Base-by-base conservation (phyloP, 1,140 invertebrate species). In the Laupala kohalensis region DNA sequence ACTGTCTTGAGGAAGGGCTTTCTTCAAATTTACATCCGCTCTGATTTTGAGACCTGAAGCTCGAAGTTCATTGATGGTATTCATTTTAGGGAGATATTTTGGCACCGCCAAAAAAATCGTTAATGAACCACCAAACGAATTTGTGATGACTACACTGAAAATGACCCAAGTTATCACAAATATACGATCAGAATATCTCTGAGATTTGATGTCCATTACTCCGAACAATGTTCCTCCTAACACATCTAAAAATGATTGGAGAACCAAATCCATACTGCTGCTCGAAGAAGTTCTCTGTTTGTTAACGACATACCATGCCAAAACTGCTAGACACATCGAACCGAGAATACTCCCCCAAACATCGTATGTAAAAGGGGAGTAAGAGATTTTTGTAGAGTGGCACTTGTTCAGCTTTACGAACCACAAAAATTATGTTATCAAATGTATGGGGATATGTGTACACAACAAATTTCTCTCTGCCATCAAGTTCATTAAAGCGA, bases 301-400 rank as follows among this genome's bases (percentile, higher is more conserved):
- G 12, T 65, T 30, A 25, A n/a, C 25, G 2, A 65, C 77, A n/a
- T n/a, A n/a, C 80, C 80, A 82, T 1, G 75, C 73, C 0, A 77
- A 4, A 1, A 75, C 72, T 0, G 75, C 69, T 0, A 79, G n/a
- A 5, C 75, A 25, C 4, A 76, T 73, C 0, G 76, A 72, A 3
- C 74, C 26, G 0, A 78, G 23, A 1, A 81, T 64, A 25, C 75
- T 72, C 0, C 75, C 25, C 81, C 81, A 83, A 15, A 81, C 73
- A 0, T 72, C 70, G 0, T 72, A 67, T n/a, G 76, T n/a, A 71
- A 63, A 83, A 83, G 64, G 79, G 76, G n/a, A 76, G 70, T 75
- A 80, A 81, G 6, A 82, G 77, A 5, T 77, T 74, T 27, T 80
- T 72, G 78, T 81, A 82, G 65, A 80, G 76, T 2, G 81, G 82